Evolutionary conservation across 2,888 invertebrate species (phyloP), one percentile per base, ranked within the genome.

Genomic region (Chromoteleia sp.): DNA sequence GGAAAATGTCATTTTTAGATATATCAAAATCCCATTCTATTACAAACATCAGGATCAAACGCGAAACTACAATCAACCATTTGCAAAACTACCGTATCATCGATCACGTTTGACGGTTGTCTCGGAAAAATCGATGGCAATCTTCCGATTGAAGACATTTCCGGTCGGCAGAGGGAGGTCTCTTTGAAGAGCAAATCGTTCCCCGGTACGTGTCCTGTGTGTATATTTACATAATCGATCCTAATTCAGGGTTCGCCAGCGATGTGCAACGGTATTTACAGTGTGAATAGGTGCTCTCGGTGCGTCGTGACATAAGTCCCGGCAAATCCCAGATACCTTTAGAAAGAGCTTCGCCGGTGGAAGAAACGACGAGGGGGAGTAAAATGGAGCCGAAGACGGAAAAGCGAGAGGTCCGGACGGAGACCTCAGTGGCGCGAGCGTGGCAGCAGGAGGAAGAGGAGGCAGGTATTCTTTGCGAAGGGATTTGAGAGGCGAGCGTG

Each of bases 401-500:
- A 65, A 41, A 25, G 58, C 36, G 58, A 17, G 68, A 45, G 14
- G 25, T n/a, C n/a, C 14, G 39, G 36, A 15, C 36, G 39, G 54
- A 8, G 39, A 33, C 36, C 21, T 67, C 33, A 59, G 4, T 3
- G 48, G 67, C 15, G 7, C n/a, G 52, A 50, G 17, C 1, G 39
- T 56, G 83, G 71, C 6, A 15, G 12, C 21, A 36, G 36, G 83
- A 83, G 75, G 80, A 76, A 75, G 83, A 65, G 63, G 17, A 29
- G 36, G 25, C 39, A 75, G 79, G 84, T 85, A 86, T 87, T 88
- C 88, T 88, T 88, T 88, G 88, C 86, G 86, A 86, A 87, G 88
- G 87, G 86, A 88, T 87, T 89, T 84, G 81, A 86, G 86, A 85
- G 83, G 73, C 82, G 68, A 84, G 84, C 76, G 81, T 73, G 82